Evolutionary conservation across 2,888 invertebrate genomes (phyloP).

Genomic region (Coenonympha arcania): DNA sequence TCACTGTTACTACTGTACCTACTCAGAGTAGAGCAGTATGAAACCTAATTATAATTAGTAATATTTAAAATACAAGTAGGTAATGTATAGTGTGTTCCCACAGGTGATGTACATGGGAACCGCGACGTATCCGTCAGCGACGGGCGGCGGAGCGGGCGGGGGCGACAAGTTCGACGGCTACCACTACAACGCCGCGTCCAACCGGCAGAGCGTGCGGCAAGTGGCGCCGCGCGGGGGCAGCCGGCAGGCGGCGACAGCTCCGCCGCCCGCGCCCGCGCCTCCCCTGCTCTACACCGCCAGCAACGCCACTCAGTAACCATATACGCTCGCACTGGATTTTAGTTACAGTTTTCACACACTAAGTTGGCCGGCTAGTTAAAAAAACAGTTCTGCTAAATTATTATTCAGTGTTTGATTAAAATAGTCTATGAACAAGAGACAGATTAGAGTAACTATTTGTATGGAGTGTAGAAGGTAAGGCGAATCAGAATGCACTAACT

Average conservation of each 20-base stretch:
- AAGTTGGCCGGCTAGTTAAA: not conserved
- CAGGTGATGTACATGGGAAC: slow-evolving; percentile 71
- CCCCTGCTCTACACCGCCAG: slow-evolving; percentile 36
- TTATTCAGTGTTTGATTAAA: too few relatives aligned
- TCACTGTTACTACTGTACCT: too few relatives aligned
- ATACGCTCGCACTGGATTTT: too few relatives aligned
- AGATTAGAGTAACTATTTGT: too few relatives aligned
- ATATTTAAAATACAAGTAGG: too few relatives aligned
- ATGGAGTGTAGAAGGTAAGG: too few relatives aligned
- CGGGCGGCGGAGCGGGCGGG: slow-evolving; percentile 25
- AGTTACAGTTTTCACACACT: too few relatives aligned
- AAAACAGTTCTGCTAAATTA: too few relatives aligned
- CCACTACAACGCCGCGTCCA: slow-evolving; percentile 69
- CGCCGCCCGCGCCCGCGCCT: slow-evolving; percentile 37
- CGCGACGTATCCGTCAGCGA: slow-evolving; percentile 54
- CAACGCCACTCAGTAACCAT: slow-evolving; percentile 45
- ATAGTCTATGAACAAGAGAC: too few relatives aligned
- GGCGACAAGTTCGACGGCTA: slow-evolving; percentile 64
- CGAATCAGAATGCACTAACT: too few relatives aligned
- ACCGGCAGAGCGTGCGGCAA: slow-evolving; percentile 56
- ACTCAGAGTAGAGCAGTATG: too few relatives aligned
- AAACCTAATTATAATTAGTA: too few relatives aligned
- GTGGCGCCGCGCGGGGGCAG: slow-evolving; percentile 49
- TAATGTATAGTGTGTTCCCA: not conserved
- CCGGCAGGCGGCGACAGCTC: slow-evolving; percentile 34